Conservation (phyloP, 2,113 vertebrate genomes). For the Nycticryphes semicollaris region DNA sequence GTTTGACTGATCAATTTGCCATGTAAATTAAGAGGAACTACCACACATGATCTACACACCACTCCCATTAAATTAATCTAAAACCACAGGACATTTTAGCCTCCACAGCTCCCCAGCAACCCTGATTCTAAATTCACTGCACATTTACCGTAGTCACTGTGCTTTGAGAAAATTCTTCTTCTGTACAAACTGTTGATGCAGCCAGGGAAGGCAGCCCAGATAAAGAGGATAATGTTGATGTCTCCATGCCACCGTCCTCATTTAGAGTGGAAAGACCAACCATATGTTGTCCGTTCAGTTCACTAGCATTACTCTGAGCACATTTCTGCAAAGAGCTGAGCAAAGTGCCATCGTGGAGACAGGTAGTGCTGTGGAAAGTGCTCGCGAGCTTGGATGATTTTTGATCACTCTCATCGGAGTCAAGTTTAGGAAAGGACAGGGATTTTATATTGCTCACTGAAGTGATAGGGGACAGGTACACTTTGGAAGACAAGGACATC, state of each 20-base stretch:
- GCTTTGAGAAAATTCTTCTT: conserved; percentile 70
- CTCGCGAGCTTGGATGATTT: conserved; percentile 70
- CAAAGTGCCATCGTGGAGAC: conserved; percentile 81
- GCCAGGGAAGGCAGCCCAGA: conserved; percentile 71
- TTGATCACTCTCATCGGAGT: conserved; percentile 83
- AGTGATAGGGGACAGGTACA: conserved; percentile 77
- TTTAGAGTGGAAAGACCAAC: conserved; percentile 63
- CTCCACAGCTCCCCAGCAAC: not conserved
- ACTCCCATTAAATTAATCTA: not conserved
- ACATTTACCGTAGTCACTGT: conserved; percentile 68
- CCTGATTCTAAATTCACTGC: not conserved
- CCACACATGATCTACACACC: not conserved
- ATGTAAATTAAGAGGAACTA: accelerated
- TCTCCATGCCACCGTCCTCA: conserved; percentile 72
- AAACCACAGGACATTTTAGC: not conserved
- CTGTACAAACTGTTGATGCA: conserved; percentile 65
- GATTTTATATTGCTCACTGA: conserved; percentile 94
- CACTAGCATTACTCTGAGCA: conserved; percentile 70
- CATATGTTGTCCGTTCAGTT: conserved; percentile 77
- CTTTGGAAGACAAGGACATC: conserved; percentile 83
- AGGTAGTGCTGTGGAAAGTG: conserved; percentile 77
- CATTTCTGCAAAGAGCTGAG: conserved; percentile 70
- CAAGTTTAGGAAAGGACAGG: conserved; percentile 93
- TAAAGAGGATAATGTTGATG: conserved; percentile 42
- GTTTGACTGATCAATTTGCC: not conserved